These are phyloP conservation scores for Parthenolecanium corni DNA, from an alignment of 2,888 invertebrate genomes.

Conservation along the genomic window DNA sequence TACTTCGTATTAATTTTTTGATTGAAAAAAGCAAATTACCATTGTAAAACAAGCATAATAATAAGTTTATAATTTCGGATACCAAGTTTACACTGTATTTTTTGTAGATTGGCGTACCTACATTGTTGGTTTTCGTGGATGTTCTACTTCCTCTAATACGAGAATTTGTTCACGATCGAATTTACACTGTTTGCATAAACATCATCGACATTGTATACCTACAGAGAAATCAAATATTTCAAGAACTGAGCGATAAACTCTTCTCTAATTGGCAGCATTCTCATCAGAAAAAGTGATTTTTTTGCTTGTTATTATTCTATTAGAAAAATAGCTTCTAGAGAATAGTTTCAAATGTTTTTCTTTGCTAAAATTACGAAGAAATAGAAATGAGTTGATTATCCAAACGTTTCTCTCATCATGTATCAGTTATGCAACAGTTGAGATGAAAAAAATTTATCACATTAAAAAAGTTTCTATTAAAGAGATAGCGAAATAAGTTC, in stretches of 20 bases:
- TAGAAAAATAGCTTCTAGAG: neutral
- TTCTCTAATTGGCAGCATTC: conserved; percentile 14
- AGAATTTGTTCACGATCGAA: conserved; percentile 11
- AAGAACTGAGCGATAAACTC: conserved; percentile 12
- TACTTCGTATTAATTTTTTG: too few species aligned
- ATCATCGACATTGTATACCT: conserved; percentile 18
- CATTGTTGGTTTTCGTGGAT: conserved; percentile 18
- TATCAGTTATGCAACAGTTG: too few species aligned
- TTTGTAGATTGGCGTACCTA: conserved; percentile 20
- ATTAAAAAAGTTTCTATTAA: too few species aligned
- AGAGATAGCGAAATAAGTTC: too few species aligned
- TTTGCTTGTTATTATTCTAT: neutral
- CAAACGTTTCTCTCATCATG: too few species aligned
- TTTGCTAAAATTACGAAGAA: neutral
- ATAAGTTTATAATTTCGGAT: neutral
- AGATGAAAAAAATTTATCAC: too few species aligned
- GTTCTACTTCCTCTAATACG: conserved; percentile 13
- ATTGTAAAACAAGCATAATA: neutral
- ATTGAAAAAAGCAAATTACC: too few species aligned
- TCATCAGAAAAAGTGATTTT: conserved; percentile 11
- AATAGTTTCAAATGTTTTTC: neutral
- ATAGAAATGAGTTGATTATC: neutral
- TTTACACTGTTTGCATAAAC: conserved; percentile 20
- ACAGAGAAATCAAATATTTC: conserved; percentile 9
- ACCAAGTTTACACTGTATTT: neutral